Percentiles rank a stretch among this genome's conserved stretches.
phyloP scores from a whole-genome alignment of 2,113 vertebrate species.

The Vimba vimba region DNA sequence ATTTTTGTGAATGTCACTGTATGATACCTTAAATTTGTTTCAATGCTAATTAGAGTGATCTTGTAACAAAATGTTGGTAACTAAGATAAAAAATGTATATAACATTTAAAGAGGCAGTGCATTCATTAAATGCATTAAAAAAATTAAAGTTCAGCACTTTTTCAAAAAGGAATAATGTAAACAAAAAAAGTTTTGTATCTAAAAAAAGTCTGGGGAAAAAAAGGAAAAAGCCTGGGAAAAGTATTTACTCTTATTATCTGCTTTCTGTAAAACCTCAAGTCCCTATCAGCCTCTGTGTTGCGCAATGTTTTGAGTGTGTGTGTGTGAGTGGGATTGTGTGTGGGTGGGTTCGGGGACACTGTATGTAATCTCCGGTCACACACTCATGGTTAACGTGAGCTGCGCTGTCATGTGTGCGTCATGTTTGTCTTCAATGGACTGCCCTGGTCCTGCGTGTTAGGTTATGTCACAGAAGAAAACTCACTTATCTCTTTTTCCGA shows the following conservation, averaged over 20 bases:
- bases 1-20: neutral
- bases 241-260: neutral
- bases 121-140: neutral
- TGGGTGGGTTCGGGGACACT: slow-evolving; percentile 31
- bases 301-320: slow-evolving; percentile 10
- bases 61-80: neutral
- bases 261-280: neutral
- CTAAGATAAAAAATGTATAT: neutral
- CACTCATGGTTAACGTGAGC: slow-evolving; percentile 2
- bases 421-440: slow-evolving; percentile 23
- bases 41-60: neutral
- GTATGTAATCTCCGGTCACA: slow-evolving; percentile 16
- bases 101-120: no score
- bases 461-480: slow-evolving; percentile 16
- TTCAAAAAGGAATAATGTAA: neutral
- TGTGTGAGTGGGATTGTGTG: slow-evolving; percentile 32
- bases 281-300: slow-evolving; percentile 1
- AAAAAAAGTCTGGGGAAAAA: neutral
- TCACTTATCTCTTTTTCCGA: neutral
- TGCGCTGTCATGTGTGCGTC: neutral
- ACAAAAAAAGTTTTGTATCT: no score
- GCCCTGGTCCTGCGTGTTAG: neutral
- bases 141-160: neutral
- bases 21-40: neutral
- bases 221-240: neutral